Evolutionary conservation across 1,140 invertebrate genomes (phyloP).

Genomic region (Bombus difficillimus): DNA sequence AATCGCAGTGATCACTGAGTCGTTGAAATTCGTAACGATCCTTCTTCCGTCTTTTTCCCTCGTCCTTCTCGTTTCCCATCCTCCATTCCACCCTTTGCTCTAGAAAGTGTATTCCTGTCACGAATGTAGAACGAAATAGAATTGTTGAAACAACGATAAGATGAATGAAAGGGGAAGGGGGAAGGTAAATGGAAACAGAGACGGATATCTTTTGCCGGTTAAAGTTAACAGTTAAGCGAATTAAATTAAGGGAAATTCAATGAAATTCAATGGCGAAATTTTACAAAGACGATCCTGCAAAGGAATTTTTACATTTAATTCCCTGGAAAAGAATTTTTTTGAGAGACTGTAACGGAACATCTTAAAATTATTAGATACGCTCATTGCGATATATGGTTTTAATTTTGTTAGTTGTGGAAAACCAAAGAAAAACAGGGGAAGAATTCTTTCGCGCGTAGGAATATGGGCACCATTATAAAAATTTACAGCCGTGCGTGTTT

Average conservation of each 20-base stretch:
- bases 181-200: neutral
- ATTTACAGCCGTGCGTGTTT: neutral
- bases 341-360: too few species aligned
- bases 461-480: slow-evolving; percentile 1
- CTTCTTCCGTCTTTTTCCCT: neutral
- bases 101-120: slow-evolving; percentile 40
- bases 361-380: too few species aligned
- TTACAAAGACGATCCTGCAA: too few species aligned
- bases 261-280: neutral
- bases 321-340: too few species aligned
- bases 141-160: slow-evolving; percentile 28
- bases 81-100: slow-evolving; percentile 11
- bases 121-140: slow-evolving; percentile 39
- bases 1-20: slow-evolving; percentile 46
- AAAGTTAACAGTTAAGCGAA: neutral
- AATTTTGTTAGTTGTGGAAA: neutral
- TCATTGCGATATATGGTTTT: neutral
- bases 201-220: neutral
- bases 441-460: neutral
- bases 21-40: slow-evolving; percentile 52
- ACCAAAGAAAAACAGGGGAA: too few species aligned
- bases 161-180: neutral
- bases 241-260: neutral
- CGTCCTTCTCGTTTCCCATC: neutral
- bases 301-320: neutral